phyloP scores from a whole-genome alignment of 2,113 vertebrate genomes.

The Gallinago undulata region DNA sequence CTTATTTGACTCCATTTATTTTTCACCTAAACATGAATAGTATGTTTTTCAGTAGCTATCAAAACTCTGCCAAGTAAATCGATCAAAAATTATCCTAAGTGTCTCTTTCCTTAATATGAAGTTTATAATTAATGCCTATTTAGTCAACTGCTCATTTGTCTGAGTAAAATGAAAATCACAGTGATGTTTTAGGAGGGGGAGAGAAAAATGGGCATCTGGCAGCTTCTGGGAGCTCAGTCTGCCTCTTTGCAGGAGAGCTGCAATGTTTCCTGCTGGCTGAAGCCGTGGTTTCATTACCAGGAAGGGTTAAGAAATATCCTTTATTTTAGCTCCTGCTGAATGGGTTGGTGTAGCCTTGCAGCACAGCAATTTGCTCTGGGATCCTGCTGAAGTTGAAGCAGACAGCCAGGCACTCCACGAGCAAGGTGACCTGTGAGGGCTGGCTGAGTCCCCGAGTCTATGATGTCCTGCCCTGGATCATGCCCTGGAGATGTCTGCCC shows the following conservation, averaged over 20 bases:
- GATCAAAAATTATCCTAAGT: slow-evolving; percentile 73
- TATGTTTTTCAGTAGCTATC: slow-evolving; percentile 75
- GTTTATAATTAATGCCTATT: slow-evolving; percentile 71
- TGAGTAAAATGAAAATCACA: slow-evolving; percentile 68
- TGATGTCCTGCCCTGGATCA: neutral
- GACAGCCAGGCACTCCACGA: neutral
- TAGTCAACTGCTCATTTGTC: slow-evolving; percentile 58
- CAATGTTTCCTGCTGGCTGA: neutral
- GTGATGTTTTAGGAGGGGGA: slow-evolving; percentile 24
- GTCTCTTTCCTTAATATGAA: slow-evolving; percentile 72
- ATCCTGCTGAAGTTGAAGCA: neutral
- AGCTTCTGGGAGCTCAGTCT: slow-evolving; percentile 42
- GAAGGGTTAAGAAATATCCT: neutral
- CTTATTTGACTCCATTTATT: slow-evolving; percentile 69
- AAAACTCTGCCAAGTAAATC: slow-evolving; percentile 71
- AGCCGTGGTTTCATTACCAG: neutral
- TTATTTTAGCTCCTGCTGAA: neutral
- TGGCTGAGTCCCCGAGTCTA: neutral
- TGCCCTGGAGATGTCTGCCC: neutral
- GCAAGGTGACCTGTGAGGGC: neutral
- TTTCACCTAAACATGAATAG: slow-evolving; percentile 75
- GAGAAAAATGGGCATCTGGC: slow-evolving; percentile 45
- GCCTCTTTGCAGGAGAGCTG: slow-evolving; percentile 32
- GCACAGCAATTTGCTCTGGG: neutral
- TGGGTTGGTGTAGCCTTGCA: neutral